These are phyloP conservation scores for Diogma glabrata DNA, from an alignment of 2,888 invertebrate genomes.

Conservation along the genomic window DNA sequence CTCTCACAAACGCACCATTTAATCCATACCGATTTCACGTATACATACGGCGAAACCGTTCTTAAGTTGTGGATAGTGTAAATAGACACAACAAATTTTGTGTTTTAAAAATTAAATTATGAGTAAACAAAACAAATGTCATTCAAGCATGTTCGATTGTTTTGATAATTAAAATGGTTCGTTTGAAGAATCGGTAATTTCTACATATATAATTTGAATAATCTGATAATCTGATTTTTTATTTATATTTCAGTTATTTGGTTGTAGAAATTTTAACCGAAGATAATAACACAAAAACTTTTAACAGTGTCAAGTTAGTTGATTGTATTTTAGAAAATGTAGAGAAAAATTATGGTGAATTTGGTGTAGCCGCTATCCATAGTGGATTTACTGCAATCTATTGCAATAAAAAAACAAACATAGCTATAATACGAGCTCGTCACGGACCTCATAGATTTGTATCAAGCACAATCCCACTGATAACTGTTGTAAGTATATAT, in stretches of 20 bases:
- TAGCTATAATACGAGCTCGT: constrained; percentile 57
- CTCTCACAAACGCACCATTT: no score
- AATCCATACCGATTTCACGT: no score
- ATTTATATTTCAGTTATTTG: constrained; percentile 44
- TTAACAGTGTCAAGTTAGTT: constrained; percentile 17
- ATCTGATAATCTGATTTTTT: neutral
- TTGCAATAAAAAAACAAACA: constrained; percentile 62
- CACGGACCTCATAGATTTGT: constrained; percentile 67
- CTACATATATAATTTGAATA: constrained; percentile 6
- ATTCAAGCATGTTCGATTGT: no score
- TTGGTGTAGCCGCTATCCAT: constrained; percentile 57
- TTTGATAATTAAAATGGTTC: constrained; percentile 46
- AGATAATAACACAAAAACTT: neutral
- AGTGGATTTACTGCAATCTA: constrained; percentile 66
- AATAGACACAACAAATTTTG: no score
- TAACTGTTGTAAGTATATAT: constrained; percentile 39
- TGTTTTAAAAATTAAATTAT: no score
- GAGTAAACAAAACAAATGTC: no score
- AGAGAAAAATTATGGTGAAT: constrained; percentile 62
- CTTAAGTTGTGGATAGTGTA: no score
- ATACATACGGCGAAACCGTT: no score
- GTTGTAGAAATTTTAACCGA: constrained; percentile 47
- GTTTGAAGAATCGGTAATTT: constrained; percentile 51
- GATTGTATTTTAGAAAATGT: constrained; percentile 45
- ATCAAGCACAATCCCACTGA: constrained; percentile 53